Base-by-base conservation (phyloP, 92 coral and sea anemone genomes). In the Zoanthus solanderi region DNA sequence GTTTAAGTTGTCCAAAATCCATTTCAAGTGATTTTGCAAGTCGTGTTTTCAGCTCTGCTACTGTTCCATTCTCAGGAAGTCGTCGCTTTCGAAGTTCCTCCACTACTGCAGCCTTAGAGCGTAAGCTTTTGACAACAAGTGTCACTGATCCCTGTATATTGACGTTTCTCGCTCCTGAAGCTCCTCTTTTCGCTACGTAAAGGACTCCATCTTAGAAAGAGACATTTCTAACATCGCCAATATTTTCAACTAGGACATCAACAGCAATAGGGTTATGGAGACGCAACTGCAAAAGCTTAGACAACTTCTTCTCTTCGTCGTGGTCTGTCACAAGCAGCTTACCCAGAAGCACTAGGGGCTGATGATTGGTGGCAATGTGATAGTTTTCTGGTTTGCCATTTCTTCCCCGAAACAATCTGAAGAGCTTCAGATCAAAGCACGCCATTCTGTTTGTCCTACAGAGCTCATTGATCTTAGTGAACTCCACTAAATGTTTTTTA, bases 141-240 rank as follows among this genome's bases (percentile, higher is more conserved):
- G 15, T 63, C 45, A 85, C 81, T 9, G 66, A 47, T 9, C 71
- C 82, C 78, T 85, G 83, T 8, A 85, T 71, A 56, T 85, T 72
- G 3, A 85, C 50, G 68, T 45, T 72, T 50, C 88, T 48, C n/a
- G 72, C 82, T 72, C 88, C 47, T 85, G n/a, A 82, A 54, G 88
- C 88, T 29, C 82, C 88, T 85, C 88, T 23, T 75, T 85, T 82
- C 12, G 83, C 88, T 72, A 85, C 52, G 18, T 73, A 85, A 14
- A 71, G n/a, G 46, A 85, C 81, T 17, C 81, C 86, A n/a, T 30
- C 74, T 15, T 75, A 57, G 74, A 29, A 81, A 61, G 75, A 54
- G 1, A 81, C 7, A n/a, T 14, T 37, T 81, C 86, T 81, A 44
- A n/a, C 86, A 30, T 81, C 86, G 31, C 2, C 72, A 34, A 81